Percentiles rank a stretch among this genome's conserved stretches.
Evolutionary conservation across 2,797 vertebrate species (phyloP).

Genomic region (Myiotriccus ornatus): DNA sequence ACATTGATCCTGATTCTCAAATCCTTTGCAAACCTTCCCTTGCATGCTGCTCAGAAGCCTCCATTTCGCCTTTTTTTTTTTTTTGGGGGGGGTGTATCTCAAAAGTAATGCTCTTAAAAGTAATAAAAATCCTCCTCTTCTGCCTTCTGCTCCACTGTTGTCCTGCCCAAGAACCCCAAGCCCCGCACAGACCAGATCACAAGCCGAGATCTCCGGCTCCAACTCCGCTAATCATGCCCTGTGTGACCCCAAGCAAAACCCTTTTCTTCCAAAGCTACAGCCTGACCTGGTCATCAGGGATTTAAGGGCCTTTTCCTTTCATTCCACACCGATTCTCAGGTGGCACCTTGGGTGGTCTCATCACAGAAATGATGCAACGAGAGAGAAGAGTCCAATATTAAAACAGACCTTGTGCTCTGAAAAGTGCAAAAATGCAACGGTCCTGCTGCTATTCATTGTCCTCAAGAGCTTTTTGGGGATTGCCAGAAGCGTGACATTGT

Average conservation of each 20-base stretch:
- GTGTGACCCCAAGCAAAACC: background rate
- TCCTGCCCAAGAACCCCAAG: background rate
- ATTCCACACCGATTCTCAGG: background rate
- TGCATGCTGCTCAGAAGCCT: background rate
- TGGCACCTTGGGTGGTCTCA: background rate
- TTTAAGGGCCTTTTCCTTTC: background rate
- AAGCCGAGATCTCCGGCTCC: background rate
- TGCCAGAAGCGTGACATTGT: too few species aligned
- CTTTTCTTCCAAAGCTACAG: background rate
- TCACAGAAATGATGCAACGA: background rate
- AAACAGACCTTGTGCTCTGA: background rate
- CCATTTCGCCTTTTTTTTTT: background rate
- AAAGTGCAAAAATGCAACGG: background rate
- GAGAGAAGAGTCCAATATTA: background rate
- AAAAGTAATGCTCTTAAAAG: background rate
- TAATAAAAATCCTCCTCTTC: background rate
- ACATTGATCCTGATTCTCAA: background rate
- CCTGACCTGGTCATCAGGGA: background rate
- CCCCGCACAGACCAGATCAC: rapidly evolving
- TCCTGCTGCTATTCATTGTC: background rate
- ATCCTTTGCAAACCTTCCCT: background rate
- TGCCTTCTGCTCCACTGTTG: rapidly evolving
- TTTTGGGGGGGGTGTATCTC: too few species aligned
- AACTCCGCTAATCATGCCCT: rapidly evolving
- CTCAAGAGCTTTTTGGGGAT: background rate